Conservation (phyloP, 1,140 invertebrate species). For the Diachasma alloeum region DNA sequence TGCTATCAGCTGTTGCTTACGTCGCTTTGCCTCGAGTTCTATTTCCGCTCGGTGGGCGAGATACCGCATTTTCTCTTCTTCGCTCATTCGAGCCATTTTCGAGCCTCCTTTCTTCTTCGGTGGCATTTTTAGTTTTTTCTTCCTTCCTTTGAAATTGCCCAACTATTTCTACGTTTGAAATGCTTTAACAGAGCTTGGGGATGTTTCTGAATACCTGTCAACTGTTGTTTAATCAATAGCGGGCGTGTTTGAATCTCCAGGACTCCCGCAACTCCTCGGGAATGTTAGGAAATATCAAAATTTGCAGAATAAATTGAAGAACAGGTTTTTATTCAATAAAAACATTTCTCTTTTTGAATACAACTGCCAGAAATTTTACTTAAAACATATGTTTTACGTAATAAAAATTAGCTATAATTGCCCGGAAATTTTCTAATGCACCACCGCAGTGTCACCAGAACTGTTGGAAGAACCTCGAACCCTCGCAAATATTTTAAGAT, state of each 20-base stretch:
- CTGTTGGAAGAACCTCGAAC: no score
- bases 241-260: background rate
- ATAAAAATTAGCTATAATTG: no score
- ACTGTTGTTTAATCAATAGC: background rate
- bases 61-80: conserved; percentile 80
- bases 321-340: no score
- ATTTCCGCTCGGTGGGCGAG: conserved; percentile 80
- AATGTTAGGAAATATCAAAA: no score
- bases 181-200: background rate
- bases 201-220: background rate
- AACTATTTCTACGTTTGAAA: background rate
- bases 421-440: no score
- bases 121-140: conserved; percentile 61
- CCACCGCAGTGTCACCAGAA: no score
- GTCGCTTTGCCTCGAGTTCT: conserved; percentile 77
- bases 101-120: conserved; percentile 76
- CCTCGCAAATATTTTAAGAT: no score
- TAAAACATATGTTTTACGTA: no score
- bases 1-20: conserved; percentile 80
- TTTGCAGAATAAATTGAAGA: no score
- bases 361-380: no score
- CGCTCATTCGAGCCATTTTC: conserved; percentile 81
- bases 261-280: no score
- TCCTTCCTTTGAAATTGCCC: background rate
- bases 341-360: no score